These are phyloP conservation scores for Dasypolia templi DNA, from an alignment of 2,888 invertebrate genomes.

Conservation along the genomic window DNA sequence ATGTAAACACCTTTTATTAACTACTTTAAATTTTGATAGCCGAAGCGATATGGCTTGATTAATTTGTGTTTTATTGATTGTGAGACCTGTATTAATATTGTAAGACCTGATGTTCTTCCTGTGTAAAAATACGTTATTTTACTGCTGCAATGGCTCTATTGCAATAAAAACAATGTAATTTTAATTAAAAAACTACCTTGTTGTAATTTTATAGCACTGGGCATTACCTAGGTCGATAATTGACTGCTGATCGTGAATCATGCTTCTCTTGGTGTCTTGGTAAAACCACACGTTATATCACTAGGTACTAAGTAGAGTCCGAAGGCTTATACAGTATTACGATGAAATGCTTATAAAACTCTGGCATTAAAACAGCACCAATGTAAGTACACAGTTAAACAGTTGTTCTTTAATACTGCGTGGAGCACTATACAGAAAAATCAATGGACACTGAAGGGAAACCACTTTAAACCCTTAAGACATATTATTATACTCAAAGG, in stretches of 20 bases:
- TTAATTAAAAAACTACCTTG: neutral
- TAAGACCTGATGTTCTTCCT: constrained; percentile 20
- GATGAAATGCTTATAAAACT: too few relatives aligned
- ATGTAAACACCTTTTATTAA: constrained; percentile 67
- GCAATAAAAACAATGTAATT: neutral
- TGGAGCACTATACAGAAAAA: too few relatives aligned
- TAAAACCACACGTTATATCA: neutral
- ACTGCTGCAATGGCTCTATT: neutral
- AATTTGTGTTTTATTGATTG: constrained; percentile 59
- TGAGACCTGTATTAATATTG: constrained; percentile 38
- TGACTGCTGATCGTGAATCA: neutral
- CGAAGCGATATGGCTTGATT: constrained; percentile 55
- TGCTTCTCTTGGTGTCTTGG: neutral
- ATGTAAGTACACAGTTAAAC: too few relatives aligned
- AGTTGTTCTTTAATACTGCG: too few relatives aligned
- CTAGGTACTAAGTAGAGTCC: neutral
- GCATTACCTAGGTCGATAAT: neutral
- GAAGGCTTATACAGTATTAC: neutral
- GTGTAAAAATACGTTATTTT: neutral
- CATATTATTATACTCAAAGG: too few relatives aligned
- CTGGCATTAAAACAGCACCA: too few relatives aligned
- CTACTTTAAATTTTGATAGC: constrained; percentile 58
- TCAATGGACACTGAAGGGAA: too few relatives aligned
- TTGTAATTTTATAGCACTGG: too few relatives aligned
- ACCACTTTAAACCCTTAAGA: too few relatives aligned